A percentile compares a stretch with the other conserved stretches of the same genome.
Conservation (phyloP, 92 coral and sea anemone species). For the Montipora capitata region DNA sequence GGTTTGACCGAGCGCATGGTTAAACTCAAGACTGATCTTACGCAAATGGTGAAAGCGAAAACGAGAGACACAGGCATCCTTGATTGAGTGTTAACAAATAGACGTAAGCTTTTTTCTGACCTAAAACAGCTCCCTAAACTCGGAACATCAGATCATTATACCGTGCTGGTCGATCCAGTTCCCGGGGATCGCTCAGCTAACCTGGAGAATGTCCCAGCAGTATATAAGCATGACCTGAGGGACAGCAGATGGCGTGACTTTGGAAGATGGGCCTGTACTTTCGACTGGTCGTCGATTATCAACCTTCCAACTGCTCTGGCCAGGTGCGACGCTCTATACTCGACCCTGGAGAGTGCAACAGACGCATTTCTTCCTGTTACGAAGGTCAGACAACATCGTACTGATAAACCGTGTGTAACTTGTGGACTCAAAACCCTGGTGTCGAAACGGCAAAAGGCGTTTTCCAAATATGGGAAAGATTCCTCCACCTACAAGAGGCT, state of each 20-base stretch:
- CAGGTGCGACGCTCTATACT: neutral
- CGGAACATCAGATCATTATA: no score
- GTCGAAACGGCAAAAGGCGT: constrained; percentile 22
- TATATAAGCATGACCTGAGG: constrained; percentile 6
- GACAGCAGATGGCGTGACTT: constrained; percentile 6
- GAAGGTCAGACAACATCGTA: constrained; percentile 12
- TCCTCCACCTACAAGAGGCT: constrained; percentile 19
- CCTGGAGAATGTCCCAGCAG: neutral
- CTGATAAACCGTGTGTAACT: constrained; percentile 41
- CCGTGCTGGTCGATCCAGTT: neutral
- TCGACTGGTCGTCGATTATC: constrained; percentile 4
- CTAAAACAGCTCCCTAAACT: no score
- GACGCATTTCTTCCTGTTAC: neutral
- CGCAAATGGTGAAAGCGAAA: no score
- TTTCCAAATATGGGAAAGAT: constrained; percentile 11
- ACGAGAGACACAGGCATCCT: no score
- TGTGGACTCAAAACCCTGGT: constrained; percentile 29
- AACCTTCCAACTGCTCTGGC: constrained; percentile 7
- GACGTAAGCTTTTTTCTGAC: neutral
- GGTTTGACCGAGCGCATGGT: constrained; percentile 20
- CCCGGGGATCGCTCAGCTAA: constrained; percentile 3
- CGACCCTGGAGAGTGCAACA: no score
- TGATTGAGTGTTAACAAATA: neutral
- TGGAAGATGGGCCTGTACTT: constrained; percentile 9
- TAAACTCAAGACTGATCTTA: constrained; percentile 10